Evolutionary conservation across 2,888 invertebrate species (phyloP).

Genomic region (Ophion ventricosus): DNA sequence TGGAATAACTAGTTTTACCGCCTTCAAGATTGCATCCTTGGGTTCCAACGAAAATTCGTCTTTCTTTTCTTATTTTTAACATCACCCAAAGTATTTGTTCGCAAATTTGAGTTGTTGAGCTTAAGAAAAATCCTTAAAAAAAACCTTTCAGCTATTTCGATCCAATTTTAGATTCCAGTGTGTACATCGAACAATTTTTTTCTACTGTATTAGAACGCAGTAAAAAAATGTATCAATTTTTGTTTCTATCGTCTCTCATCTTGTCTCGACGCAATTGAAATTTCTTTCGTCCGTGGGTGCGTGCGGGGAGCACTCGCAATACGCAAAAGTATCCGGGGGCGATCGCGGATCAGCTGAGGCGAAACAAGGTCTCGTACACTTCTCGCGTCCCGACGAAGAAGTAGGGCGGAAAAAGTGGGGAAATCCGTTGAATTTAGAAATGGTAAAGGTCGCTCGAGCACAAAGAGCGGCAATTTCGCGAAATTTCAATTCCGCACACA

Average conservation of each 20-base stretch:
- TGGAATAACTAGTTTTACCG: too few relatives aligned
- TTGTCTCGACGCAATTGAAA: slow-evolving; percentile 49
- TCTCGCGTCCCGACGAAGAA: slow-evolving; percentile 5
- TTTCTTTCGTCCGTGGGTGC: slow-evolving; percentile 49
- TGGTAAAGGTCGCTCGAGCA: background rate
- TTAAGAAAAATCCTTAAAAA: background rate
- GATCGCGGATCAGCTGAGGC: slow-evolving; percentile 18
- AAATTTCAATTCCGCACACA: slow-evolving; percentile 5
- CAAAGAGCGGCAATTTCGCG: slow-evolving; percentile 1
- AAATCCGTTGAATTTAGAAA: slow-evolving; percentile 25
- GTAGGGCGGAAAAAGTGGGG: slow-evolving; percentile 9
- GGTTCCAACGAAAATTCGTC: too few relatives aligned
- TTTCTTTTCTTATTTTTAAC: too few relatives aligned
- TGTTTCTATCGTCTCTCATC: too few relatives aligned
- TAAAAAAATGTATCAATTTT: background rate
- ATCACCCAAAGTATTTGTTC: background rate
- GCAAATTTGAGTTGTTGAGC: background rate
- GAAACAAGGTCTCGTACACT: slow-evolving; percentile 58
- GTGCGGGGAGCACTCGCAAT: slow-evolving; percentile 22
- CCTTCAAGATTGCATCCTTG: too few relatives aligned
- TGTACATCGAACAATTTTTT: background rate
- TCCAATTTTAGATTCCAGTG: background rate
- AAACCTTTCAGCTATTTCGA: background rate
- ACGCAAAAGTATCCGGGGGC: slow-evolving; percentile 24
- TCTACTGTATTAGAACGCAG: background rate